A percentile compares a stretch with the other conserved stretches of the same genome.
Conservation (phyloP, 2,888 invertebrate species). For the Phengaris alcon region DNA sequence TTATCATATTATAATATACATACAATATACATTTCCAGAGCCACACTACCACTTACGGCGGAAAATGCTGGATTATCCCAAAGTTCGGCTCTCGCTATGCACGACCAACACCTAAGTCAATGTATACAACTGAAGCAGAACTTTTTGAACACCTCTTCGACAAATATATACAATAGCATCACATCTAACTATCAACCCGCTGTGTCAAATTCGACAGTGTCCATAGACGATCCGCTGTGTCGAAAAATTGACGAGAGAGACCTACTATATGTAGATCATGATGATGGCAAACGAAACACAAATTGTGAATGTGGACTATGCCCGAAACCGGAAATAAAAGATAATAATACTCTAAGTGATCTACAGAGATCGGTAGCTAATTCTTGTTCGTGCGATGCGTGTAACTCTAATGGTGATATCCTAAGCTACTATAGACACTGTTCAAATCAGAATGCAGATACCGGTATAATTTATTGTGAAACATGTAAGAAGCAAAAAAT, state of each 20-base stretch:
- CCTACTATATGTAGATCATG: constrained; percentile 69
- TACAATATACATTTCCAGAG: constrained; percentile 77
- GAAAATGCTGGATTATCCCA: constrained; percentile 77
- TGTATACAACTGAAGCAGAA: constrained; percentile 75
- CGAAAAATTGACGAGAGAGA: constrained; percentile 62
- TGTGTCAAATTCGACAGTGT: constrained; percentile 58
- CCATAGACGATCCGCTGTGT: constrained; percentile 66
- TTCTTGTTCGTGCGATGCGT: constrained; percentile 66
- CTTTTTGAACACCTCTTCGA: constrained; percentile 66
- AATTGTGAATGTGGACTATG: constrained; percentile 73
- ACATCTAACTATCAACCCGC: constrained; percentile 63
- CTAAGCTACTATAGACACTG: constrained; percentile 68
- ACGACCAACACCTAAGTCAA: constrained; percentile 73
- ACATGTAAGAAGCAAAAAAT: constrained; percentile 74
- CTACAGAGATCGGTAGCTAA: constrained; percentile 67
- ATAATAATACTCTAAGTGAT: constrained; percentile 68
- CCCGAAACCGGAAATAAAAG: constrained; percentile 61
- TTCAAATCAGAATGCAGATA: constrained; percentile 63
- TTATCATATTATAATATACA: not conserved
- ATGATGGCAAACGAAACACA: constrained; percentile 57
- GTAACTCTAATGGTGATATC: constrained; percentile 70
- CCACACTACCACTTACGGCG: constrained; percentile 90
- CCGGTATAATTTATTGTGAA: constrained; percentile 72
- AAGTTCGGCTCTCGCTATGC: constrained; percentile 64
- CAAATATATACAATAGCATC: constrained; percentile 67